phyloP scores from a whole-genome alignment of 2,113 vertebrate species.

The Pao palembangensis region DNA sequence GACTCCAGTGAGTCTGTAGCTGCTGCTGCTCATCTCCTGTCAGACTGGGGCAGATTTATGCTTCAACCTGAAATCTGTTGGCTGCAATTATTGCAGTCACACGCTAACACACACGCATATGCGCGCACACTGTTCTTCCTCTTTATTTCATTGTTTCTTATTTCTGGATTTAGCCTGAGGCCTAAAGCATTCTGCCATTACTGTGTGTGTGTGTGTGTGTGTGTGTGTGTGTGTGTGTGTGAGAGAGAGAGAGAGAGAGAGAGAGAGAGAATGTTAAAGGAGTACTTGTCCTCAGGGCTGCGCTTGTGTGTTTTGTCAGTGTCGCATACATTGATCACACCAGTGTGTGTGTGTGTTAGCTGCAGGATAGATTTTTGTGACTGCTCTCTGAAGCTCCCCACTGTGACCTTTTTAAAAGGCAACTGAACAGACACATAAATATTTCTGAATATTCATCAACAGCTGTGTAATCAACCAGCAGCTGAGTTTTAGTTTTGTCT shows the following conservation, averaged over 20 bases:
- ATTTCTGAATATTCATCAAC: constrained; percentile 2
- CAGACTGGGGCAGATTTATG: constrained; percentile 40
- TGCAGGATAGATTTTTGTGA: constrained; percentile 46
- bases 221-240: constrained; percentile 22
- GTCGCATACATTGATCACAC: constrained; percentile 46
- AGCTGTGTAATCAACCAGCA: too few relatives aligned
- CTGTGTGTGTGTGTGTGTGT: constrained; percentile 26
- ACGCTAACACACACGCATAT: constrained; percentile 5
- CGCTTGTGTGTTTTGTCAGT: constrained; percentile 47
- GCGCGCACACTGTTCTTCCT: constrained; percentile 11
- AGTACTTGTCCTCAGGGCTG: constrained; percentile 38
- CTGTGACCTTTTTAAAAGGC: constrained; percentile 51
- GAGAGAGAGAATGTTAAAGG: constrained; percentile 34
- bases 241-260: constrained; percentile 14
- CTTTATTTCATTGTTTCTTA: constrained; percentile 61
- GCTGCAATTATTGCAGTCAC: constrained; percentile 36
- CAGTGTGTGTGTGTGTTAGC: constrained; percentile 21
- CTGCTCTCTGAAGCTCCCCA: constrained; percentile 37
- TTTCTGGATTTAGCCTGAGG: constrained; percentile 59
- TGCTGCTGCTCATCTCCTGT: constrained; percentile 19
- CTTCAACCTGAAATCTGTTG: constrained; percentile 49
- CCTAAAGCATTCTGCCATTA: constrained; percentile 29
- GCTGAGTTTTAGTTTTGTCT: too few relatives aligned
- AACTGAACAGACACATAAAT: constrained; percentile 35
- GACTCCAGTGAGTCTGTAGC: background rate